Evolutionary conservation across 2,888 invertebrate species (phyloP).

Genomic region (Idaea biselata): DNA sequence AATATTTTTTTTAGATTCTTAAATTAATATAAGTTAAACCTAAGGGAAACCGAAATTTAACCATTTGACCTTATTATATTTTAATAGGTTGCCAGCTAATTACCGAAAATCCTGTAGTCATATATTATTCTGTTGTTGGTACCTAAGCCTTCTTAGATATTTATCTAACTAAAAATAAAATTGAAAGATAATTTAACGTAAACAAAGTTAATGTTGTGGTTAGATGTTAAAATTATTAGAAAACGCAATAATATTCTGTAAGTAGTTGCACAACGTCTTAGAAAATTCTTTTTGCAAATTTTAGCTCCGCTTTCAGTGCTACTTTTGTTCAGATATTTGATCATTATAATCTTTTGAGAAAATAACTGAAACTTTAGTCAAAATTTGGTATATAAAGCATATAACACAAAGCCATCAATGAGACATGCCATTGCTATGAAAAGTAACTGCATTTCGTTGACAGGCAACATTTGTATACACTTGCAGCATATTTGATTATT

Average conservation of each 20-base stretch:
- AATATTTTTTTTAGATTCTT: neutral
- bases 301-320: neutral
- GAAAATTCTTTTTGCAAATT: neutral
- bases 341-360: neutral
- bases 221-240: conserved; percentile 61
- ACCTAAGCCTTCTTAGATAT: neutral
- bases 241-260: conserved; percentile 76
- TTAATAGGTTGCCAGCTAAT: neutral
- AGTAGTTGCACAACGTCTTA: conserved; percentile 64
- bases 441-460: neutral
- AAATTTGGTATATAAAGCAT: neutral
- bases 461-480: neutral
- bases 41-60: neutral
- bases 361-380: neutral
- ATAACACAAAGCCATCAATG: no score
- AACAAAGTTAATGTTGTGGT: conserved; percentile 52
- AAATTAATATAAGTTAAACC: neutral
- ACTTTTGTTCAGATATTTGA: no score
- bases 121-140: neutral
- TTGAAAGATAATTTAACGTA: conserved; percentile 7
- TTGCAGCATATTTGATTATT: neutral
- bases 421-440: neutral
- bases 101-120: conserved; percentile 1
- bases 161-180: neutral
- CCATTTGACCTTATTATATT: no score